Evolutionary conservation across 2,888 invertebrate genomes (phyloP).

Genomic region (Sthenelais limicola): DNA sequence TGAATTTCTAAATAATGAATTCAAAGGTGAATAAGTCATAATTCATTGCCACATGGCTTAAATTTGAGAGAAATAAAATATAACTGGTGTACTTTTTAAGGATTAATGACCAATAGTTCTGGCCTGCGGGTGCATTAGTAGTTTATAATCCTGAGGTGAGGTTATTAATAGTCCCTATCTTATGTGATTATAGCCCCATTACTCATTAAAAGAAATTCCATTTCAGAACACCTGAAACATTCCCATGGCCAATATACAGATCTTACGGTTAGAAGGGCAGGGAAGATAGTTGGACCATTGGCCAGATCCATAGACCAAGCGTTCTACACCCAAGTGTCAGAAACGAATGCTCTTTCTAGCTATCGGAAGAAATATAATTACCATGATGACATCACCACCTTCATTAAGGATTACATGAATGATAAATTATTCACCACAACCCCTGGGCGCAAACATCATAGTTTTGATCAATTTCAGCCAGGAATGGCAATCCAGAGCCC

Average conservation of each 20-base stretch:
- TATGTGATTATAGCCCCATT: neutral
- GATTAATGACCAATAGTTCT: no score
- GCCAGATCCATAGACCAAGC: neutral
- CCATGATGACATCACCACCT: neutral
- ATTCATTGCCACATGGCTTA: neutral
- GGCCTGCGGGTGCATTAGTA: no score
- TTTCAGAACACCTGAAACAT: conserved; percentile 10
- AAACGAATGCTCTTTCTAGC: neutral
- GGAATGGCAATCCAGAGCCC: neutral
- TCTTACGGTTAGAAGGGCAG: neutral
- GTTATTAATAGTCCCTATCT: no score
- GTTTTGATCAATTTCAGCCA: neutral
- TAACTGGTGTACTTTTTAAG: neutral
- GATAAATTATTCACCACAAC: neutral
- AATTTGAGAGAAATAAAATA: neutral
- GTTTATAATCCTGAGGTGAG: no score
- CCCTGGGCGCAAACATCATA: conserved; percentile 10
- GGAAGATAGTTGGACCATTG: conserved; percentile 31
- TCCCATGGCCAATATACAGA: conserved; percentile 4
- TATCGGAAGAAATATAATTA: neutral
- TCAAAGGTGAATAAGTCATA: conserved; percentile 15
- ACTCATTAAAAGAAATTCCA: neutral
- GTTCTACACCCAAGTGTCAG: neutral
- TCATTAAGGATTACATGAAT: neutral
- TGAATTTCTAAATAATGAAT: conserved; percentile 33